Percentiles rank a stretch among this genome's conserved stretches.
These are phyloP conservation scores for Penaeus chinensis DNA, from an alignment of 1,140 invertebrate genomes.

Conservation along the genomic window DNA sequence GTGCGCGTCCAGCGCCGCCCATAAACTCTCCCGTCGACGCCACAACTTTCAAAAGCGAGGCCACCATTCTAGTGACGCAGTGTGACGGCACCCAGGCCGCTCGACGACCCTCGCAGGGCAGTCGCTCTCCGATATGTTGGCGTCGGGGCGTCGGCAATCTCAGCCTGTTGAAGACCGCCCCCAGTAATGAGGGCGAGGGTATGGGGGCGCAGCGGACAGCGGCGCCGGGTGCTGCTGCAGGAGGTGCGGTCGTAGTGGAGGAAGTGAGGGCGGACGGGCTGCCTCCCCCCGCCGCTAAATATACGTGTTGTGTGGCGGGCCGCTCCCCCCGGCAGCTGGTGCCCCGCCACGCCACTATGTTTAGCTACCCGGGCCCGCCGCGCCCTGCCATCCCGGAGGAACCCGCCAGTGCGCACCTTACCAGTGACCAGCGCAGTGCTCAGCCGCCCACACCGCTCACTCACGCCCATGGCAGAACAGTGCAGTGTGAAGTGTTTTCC, in stretches of 20 bases:
- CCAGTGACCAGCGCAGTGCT: constrained; percentile 60
- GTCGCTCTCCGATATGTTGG: constrained; percentile 7
- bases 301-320: constrained; percentile 58
- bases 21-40: constrained; percentile 22
- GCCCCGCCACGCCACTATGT: constrained; percentile 63
- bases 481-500: constrained; percentile 46
- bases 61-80: constrained; percentile 51
- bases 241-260: constrained; percentile 43
- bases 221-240: constrained; percentile 21
- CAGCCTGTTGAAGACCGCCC: constrained; percentile 23
- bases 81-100: neutral
- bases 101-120: neutral
- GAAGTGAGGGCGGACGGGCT: constrained; percentile 54
- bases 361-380: constrained; percentile 62
- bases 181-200: constrained; percentile 4
- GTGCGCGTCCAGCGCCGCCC: constrained; percentile 23
- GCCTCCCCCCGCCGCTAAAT: constrained; percentile 55
- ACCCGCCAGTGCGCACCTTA: constrained; percentile 50
- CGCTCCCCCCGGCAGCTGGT: constrained; percentile 44
- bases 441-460: constrained; percentile 30
- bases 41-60: constrained; percentile 52
- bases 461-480: constrained; percentile 54
- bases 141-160: constrained; percentile 36
- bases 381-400: constrained; percentile 60
- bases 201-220: neutral